Percentiles rank a stretch among this genome's conserved stretches.
Conservation (phyloP, 2,797 vertebrate genomes). For the Enteromius fasciolatus region DNA sequence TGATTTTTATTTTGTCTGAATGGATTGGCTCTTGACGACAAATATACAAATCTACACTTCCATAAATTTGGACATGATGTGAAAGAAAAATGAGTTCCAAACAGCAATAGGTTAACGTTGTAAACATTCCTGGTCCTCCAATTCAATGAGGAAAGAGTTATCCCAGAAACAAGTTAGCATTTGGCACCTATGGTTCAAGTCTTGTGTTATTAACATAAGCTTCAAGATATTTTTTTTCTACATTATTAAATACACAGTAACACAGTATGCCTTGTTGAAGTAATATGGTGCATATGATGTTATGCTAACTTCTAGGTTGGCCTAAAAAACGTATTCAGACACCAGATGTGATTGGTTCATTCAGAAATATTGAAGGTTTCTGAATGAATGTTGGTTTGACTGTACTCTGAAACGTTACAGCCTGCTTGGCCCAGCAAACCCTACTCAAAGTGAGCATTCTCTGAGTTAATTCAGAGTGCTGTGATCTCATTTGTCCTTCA, state of each 20-base stretch:
- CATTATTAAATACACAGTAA: no score
- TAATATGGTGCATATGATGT: neutral
- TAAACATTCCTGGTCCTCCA: neutral
- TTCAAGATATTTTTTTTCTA: neutral
- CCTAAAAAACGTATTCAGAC: neutral
- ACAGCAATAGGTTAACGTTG: conserved; percentile 7
- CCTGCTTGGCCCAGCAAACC: conserved; percentile 53
- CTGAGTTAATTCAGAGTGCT: conserved; percentile 75
- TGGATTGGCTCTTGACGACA: conserved; percentile 57
- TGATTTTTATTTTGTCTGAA: conserved; percentile 59
- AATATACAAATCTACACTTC: conserved; percentile 51
- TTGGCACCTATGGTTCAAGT: neutral
- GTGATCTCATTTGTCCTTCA: conserved; percentile 78
- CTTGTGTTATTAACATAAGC: neutral
- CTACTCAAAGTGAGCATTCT: conserved; percentile 74
- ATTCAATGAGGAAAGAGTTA: neutral
- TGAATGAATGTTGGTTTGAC: no score
- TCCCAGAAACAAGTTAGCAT: neutral
- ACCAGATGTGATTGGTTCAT: no score
- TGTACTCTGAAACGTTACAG: neutral
- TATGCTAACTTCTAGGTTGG: neutral
- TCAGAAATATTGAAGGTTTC: no score
- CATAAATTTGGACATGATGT: conserved; percentile 27
- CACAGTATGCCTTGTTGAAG: neutral
- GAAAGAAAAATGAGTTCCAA: conserved; percentile 37